Evolutionary conservation across 2,113 vertebrate genomes (phyloP).

Genomic region (Ictalurus punctatus): DNA sequence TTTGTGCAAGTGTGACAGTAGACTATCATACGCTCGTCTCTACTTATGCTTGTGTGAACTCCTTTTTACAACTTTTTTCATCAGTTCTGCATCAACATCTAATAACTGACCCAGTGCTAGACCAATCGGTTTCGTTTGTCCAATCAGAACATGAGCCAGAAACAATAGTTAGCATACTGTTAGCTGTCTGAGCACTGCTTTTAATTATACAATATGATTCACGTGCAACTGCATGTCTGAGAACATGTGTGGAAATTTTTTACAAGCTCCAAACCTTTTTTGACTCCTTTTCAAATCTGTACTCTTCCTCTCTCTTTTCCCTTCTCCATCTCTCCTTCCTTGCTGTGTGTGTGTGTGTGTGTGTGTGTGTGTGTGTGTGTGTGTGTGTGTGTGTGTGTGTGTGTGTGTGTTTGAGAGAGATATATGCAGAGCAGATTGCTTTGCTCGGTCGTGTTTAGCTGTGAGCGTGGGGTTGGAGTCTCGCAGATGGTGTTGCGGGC

Average conservation of each 20-base stretch:
- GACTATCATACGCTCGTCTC: not conserved
- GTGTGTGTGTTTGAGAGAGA: constrained; percentile 1
- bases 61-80: not conserved
- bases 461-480: constrained; percentile 44
- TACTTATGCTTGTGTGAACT: not conserved
- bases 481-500: constrained; percentile 47
- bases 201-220: not conserved
- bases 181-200: not conserved
- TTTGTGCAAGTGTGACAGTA: not conserved
- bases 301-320: not conserved
- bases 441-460: constrained; percentile 47
- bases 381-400: constrained; percentile 8
- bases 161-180: not conserved
- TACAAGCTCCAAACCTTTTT: constrained; percentile 2
- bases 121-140: not conserved
- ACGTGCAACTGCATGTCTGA: not conserved
- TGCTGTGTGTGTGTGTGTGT: not conserved
- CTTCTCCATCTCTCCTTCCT: not conserved
- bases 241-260: not conserved
- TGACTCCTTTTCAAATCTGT: not conserved
- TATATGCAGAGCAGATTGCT: constrained; percentile 50
- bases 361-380: constrained; percentile 12
- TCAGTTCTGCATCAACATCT: not conserved
- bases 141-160: not conserved
- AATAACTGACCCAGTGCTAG: not conserved